Evolutionary conservation across 1,140 invertebrate species (phyloP), one percentile per base, ranked within the genome.

Genomic region (Agraylea sexmaculata): DNA sequence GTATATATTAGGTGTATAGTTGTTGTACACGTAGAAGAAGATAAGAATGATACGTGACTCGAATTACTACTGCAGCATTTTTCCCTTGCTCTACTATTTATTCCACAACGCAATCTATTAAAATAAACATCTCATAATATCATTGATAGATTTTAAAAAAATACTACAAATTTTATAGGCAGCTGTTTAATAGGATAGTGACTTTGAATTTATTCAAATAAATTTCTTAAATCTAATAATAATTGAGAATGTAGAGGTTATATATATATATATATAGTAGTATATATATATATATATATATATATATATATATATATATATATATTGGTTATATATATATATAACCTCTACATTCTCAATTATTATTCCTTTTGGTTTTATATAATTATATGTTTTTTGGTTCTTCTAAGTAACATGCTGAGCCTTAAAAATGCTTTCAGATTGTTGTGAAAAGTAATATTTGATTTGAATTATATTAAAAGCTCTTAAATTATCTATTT

Each of bases 1-100:
- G 16, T 17, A 31, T 6, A 31, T 6, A 10, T 8, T 18, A 31
- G 23, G 19, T 22, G 13, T 12, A 21, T 20, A 17, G 29, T 12
- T 12, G n/a, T 16, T 12, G 23, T 12, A 23, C 22, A 42, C 23
- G 37, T 15, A 35, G 23, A 35, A 37, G 19, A 25, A 42, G 40
- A 42, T 42, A 42, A 42, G 40, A 32, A 21, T 13, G 22, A 32
- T 18, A 35, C 40, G 40, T 42, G 40, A 42, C 40, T 31, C 31
- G 40, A 36, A 42, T 42, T 15, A n/a, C 32, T 10, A 20, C 7
- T 10, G 40, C 2, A 31, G 32, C 31, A 42, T 35, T 42, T 36
- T 36, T 21, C 20, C 23, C 40, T 32, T 21, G 34, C 21, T 29
- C 25, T 29, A 34, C 37, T 42, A 34, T 21, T 27, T 21, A n/a